Base-by-base conservation (phyloP, 2,888 invertebrate genomes). In the Meteorus colon region DNA sequence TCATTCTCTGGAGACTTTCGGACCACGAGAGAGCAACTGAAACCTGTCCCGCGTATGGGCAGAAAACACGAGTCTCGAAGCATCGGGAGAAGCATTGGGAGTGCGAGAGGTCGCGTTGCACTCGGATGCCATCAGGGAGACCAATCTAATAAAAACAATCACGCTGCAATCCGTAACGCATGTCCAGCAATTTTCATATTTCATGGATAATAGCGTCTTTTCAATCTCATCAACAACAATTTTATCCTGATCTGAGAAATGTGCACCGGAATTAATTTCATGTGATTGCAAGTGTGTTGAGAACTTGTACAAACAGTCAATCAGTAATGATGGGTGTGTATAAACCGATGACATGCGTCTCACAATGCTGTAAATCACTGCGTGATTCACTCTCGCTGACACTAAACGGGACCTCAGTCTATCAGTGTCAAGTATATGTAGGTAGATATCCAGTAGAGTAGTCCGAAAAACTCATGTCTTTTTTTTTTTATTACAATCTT, bases 181-280 rank as follows among this genome's bases (percentile, higher is more conserved):
- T 71, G 51, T 70, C 71, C 31, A 29, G 31, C 19, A 55, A 65
- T 69, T 74, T 63, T 70, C 63, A 55, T 69, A 34, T 14, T 69
- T 31, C 63, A 12, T 27, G 34, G 51, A 66, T 55, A 55, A 55
- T 55, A 19, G 55, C 19, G 67, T 37, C n/a, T 67, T 67, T 31
- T 37, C 66, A n/a, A 37, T n/a, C 66, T 37, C n/a, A 60, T 68
- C 74, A 41, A 41, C 41, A 68, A 68, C 60, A 68, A 80, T 81
- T 81, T 84, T 80, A 84, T 84, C 84, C 82, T 84, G 82, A 85
- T 84, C 86, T 81, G 81, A 82, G 84, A 82, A 84, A 79, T 80
- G 48, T 84, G 82, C 83, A 79, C 79, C 82, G 78, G 82, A 48
- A 48, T 48, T 48, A 48, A 48, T 48, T 19, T 55, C 19, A 55